These are phyloP conservation scores for Trinectes maculatus DNA, from an alignment of 2,113 vertebrate species.

Conservation along the genomic window DNA sequence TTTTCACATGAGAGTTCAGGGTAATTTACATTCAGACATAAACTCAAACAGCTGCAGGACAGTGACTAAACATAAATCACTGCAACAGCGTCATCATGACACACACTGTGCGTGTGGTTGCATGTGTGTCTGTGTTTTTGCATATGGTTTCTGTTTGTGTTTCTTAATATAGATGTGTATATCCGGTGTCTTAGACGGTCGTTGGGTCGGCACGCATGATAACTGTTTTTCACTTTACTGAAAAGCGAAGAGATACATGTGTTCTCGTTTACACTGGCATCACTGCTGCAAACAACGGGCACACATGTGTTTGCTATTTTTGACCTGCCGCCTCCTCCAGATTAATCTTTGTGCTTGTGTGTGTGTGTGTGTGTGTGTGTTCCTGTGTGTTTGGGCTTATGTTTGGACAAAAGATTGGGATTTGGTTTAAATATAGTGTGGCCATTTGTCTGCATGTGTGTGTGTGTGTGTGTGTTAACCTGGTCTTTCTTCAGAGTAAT, in stretches of 20 bases:
- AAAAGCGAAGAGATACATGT: too few relatives aligned
- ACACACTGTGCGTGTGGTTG: background rate
- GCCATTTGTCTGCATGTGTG: background rate
- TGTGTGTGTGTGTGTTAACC: constrained; percentile 68
- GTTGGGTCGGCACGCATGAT: too few relatives aligned
- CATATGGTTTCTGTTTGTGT: background rate
- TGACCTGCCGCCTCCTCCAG: too few relatives aligned
- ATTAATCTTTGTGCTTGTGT: too few relatives aligned
- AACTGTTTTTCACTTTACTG: too few relatives aligned
- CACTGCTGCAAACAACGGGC: too few relatives aligned
- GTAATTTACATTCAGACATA: background rate
- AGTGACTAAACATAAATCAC: constrained; percentile 8
- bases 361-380: background rate
- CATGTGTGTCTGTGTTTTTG: constrained; percentile 3
- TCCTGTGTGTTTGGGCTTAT: background rate
- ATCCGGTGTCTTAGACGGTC: too few relatives aligned
- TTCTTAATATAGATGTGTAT: too few relatives aligned
- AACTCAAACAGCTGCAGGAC: constrained; percentile 5
- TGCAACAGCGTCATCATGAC: constrained; percentile 16
- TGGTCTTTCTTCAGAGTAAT: constrained; percentile 94
- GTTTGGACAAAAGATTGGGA: background rate
- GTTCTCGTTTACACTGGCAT: too few relatives aligned
- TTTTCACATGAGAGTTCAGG: background rate
- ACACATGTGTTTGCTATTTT: too few relatives aligned
- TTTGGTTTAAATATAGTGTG: background rate